Base-by-base conservation (phyloP, 2,888 invertebrate species). In the Anorthoa munda region DNA sequence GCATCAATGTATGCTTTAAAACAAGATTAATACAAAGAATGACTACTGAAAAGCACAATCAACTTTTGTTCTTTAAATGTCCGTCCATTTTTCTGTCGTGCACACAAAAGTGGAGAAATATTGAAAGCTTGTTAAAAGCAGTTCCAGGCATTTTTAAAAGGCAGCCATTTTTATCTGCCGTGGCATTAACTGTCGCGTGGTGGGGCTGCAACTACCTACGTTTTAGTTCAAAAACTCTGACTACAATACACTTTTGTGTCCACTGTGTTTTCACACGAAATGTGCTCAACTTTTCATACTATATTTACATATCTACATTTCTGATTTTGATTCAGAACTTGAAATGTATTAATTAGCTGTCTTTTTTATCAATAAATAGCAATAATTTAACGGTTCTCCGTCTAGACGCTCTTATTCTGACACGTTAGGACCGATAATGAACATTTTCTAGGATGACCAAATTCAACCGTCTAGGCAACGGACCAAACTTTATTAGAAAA, bases 371-470 rank as follows among this genome's bases (percentile, higher is more conserved):
- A 66, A 69, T 79, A 59, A 50, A 50, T 64, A 64, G 72, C 50
- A 74, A 70, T 68, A 51, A 75, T 70, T 21, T 46, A 61, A 66
- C 31, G 58, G 59, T 66, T 56, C 60, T n/a, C n/a, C 23, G 84
- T 77, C 77, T 83, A 83, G 84, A 78, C 81, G 59, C 70, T 66
- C 55, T 67, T 60, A 77, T 72, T 72, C 59, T 59, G 64, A 68
- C 65, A 72, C 66, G 74, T 51, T 79, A 39, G 26, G 17, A 51
- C 59, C 39, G 58, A 56, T 69, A 84, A 75, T 76, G 66, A 83
- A 65, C 63, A 73, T 72, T 77, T 61, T 65, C 58, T 60, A 61
- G 63, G 53, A 61, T 74, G 71, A 73, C 61, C 68, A 76, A 72
- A 70, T 68, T 85, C 56, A 60, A 51, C 51, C 56, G 58, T 80